Conservation (phyloP, 2,113 vertebrate species). For the Myrmophylax atrothorax region DNA sequence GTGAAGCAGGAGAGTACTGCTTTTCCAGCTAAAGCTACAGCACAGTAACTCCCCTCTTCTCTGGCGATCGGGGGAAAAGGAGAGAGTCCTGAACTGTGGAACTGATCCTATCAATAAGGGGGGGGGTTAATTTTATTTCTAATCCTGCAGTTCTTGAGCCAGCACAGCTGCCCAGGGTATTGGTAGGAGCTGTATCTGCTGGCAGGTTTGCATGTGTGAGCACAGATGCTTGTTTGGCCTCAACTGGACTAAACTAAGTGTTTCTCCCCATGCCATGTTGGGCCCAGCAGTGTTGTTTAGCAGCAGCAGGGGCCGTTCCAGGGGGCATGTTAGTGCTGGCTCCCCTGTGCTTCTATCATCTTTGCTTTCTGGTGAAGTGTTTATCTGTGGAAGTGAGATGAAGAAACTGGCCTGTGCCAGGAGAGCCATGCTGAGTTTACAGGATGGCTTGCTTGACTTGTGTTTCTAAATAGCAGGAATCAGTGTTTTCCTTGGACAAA, state of each 20-base stretch:
- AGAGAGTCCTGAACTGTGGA: not conserved
- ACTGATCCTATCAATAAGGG: not conserved
- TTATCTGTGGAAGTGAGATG: not conserved
- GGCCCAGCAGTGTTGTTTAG: not conserved
- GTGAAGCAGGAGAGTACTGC: not conserved
- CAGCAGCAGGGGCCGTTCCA: not conserved
- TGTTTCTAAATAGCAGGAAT: not conserved
- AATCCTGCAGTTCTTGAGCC: not conserved
- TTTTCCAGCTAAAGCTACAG: not conserved
- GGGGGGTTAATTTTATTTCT: not conserved
- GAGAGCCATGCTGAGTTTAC: not conserved
- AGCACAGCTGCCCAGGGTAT: not conserved
- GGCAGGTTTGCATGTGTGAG: not conserved
- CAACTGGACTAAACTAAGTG: not conserved
- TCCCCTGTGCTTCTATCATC: not conserved
- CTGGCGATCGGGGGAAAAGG: not conserved
- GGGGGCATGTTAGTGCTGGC: not conserved
- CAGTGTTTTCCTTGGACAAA: slow-evolving; percentile 40
- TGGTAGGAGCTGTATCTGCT: not conserved
- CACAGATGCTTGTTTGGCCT: not conserved
- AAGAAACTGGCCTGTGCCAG: not conserved
- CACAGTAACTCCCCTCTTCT: not conserved
- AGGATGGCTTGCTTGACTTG: not conserved
- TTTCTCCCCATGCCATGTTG: not conserved
- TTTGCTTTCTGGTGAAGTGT: not conserved